Base-by-base conservation (phyloP, 2,113 vertebrate genomes). In the Bambusicola thoracicus region DNA sequence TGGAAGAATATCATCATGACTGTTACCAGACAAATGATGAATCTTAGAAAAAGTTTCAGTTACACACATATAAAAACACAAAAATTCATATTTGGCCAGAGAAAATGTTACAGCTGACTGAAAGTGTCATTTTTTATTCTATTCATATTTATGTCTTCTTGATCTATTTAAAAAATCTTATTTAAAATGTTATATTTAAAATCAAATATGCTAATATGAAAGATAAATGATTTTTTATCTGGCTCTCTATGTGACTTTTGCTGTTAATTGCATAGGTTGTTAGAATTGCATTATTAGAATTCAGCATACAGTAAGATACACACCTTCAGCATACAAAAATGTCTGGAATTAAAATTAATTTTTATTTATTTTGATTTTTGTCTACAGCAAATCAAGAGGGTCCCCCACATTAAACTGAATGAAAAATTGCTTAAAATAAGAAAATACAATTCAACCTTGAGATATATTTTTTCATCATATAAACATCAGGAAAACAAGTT, bases 1-100 rank as follows among this genome's bases (percentile, higher is more conserved):
- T 76, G 69, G 63, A 85, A 61, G 94, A 93, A 81, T 70, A 80
- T 67, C 1, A 0, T 58, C 81, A 61, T 65, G 65, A 88, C 46
- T 83, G 69, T 88, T 92, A 48, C 62, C 77, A 94, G 73, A 81
- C 20, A 90, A 92, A 81, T 78, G 68, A 86, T 93, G 80, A 88
- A 86, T 80, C 72, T 74, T 58, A 77, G 38, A 58, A 89, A 70
- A 69, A 55, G 30, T 58, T 68, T 46, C 32, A 77, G 63, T 66
- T 74, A 43, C 40, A 66, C 19, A 49, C 30, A 58, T 9, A 44
- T 32, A 69, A 36, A 49, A 38, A 32, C 18, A 48, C 3, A 73
- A 24, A 85, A 81, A 83, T 77, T 55, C 12, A n/a, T 30, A 80
- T 89, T 74, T 67, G 2, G 14, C 76, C 55, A 74, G 67, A 41